Evolutionary conservation across 2,888 invertebrate genomes (phyloP), one percentile per base, ranked within the genome.

Genomic region (Calameuta idolon): DNA sequence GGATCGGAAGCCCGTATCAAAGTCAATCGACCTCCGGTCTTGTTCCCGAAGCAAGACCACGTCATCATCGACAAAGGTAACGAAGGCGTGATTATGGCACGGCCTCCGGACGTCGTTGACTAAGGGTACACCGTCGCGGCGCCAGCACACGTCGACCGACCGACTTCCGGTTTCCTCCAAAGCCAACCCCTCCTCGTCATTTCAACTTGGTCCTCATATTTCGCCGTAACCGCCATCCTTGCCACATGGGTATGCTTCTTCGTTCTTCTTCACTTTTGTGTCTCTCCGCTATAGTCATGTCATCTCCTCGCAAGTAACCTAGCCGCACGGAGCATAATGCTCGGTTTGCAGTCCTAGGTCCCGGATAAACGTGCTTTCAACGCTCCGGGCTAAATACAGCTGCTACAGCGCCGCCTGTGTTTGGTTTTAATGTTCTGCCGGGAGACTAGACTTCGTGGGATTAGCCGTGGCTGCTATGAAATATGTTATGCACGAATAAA

Each of bases 91-190:
- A 55, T 55, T 55, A 55, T 55, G 23, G 55, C 55, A 23, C 23
- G 23, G 55, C 2, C 55, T 55, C 55, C 55, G 55, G 55, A 84
- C 79, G 81, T 80, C 78, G 81, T 82, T 79, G 81, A 73, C 76
- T 69, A 78, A 73, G 73, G 79, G 79, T 76, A 78, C 76, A 78
- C 75, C 77, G 76, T 76, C 73, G 76, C 75, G 69, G 76, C 35
- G 15, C 33, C 69, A 75, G 84, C 81, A 81, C 79, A 78, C 77
- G 80, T 79, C 78, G 69, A 77, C 68, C 74, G 30, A 71, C 73
- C 81, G 78, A 83, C 85, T 83, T 85, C 83, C 82, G 83, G 83
- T 82, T 82, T 82, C 81, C 76, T 79, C 79, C 76, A 69, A 40
- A 74, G 69, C 34, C 35, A 75, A 71, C 75, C 74, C 74, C 71